Conservation (phyloP, 2,888 invertebrate genomes). For the Papilio gigon region DNA sequence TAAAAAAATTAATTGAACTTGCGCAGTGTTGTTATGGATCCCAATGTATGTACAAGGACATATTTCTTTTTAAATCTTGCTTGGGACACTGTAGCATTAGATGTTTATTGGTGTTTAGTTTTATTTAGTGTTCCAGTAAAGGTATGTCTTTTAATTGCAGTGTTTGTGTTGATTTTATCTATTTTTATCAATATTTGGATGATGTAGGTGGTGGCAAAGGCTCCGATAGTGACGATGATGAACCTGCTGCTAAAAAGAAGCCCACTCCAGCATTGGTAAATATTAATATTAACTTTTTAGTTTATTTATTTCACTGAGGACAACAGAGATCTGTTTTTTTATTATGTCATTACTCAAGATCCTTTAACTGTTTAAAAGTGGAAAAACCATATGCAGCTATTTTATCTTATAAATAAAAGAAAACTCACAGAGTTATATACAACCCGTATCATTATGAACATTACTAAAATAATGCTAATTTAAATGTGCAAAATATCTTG, state of each 20-base stretch:
- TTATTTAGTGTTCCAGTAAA: slow-evolving; percentile 54
- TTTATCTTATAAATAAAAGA: background rate
- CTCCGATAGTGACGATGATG: slow-evolving; percentile 92
- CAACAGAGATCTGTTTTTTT: background rate
- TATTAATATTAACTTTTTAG: slow-evolving; percentile 45
- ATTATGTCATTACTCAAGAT: background rate
- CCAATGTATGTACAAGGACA: slow-evolving; percentile 71
- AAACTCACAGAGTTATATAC: too few relatives aligned
- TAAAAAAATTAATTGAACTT: slow-evolving; percentile 62
- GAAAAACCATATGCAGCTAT: background rate
- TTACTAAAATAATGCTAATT: background rate
- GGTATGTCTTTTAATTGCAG: slow-evolving; percentile 48
- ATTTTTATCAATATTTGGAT: slow-evolving; percentile 44
- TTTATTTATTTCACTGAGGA: slow-evolving; percentile 32
- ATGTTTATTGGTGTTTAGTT: slow-evolving; percentile 73
- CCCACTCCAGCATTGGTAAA: slow-evolving; percentile 83
- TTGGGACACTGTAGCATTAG: slow-evolving; percentile 67
- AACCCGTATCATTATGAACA: background rate
- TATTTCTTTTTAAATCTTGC: slow-evolving; percentile 61
- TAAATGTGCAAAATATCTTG: background rate
- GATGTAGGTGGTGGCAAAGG: slow-evolving; percentile 84
- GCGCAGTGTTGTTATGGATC: slow-evolving; percentile 63
- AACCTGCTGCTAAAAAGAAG: slow-evolving; percentile 89
- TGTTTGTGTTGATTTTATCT: slow-evolving; percentile 29
- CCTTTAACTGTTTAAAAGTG: background rate